phyloP scores from a whole-genome alignment of 1,140 invertebrate genomes.

The Drosophila prosaltans region DNA sequence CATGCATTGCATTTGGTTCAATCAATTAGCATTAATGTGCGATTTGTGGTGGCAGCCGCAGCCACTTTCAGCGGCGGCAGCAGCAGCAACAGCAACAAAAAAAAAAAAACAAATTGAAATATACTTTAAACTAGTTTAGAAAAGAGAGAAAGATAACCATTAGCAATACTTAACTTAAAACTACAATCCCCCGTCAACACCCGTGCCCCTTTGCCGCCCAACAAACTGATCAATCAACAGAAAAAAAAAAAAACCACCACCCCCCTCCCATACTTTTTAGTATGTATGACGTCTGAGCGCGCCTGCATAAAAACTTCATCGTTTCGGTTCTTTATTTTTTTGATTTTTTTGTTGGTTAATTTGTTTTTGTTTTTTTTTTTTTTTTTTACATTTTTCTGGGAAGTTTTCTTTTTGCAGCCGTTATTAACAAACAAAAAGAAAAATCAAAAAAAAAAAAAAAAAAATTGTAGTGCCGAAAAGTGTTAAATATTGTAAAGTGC shows the following conservation, averaged over 20 bases:
- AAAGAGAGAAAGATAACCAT: conserved; percentile 25
- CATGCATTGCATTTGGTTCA: conserved; percentile 48
- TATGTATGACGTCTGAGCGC: conserved; percentile 12
- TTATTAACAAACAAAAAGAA: conserved; percentile 1
- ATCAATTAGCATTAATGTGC: conserved; percentile 66
- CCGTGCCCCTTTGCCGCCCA: conserved; percentile 70
- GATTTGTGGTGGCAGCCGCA: conserved; percentile 33
- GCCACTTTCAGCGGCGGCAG: conserved; percentile 43
- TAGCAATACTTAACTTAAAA: conserved; percentile 37
- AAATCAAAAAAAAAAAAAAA: no score
- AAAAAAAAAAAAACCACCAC: background rate
- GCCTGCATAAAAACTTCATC: background rate
- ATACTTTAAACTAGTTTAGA: conserved; percentile 69
- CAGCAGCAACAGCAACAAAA: conserved; percentile 48
- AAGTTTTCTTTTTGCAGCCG: background rate
- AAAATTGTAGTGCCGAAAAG: background rate
- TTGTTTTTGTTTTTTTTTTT: conserved; percentile 20
- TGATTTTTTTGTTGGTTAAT: conserved; percentile 24
- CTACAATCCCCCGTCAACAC: no score
- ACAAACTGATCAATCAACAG: background rate
- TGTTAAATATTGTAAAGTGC: conserved; percentile 14
- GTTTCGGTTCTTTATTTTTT: background rate
- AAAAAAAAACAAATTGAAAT: conserved; percentile 49
- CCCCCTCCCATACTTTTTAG: no score
- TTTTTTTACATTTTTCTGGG: no score